Percentiles rank a stretch among this genome's conserved stretches.
phyloP scores from a whole-genome alignment of 2,888 invertebrate genomes.

The Andrena haemorrhoa region DNA sequence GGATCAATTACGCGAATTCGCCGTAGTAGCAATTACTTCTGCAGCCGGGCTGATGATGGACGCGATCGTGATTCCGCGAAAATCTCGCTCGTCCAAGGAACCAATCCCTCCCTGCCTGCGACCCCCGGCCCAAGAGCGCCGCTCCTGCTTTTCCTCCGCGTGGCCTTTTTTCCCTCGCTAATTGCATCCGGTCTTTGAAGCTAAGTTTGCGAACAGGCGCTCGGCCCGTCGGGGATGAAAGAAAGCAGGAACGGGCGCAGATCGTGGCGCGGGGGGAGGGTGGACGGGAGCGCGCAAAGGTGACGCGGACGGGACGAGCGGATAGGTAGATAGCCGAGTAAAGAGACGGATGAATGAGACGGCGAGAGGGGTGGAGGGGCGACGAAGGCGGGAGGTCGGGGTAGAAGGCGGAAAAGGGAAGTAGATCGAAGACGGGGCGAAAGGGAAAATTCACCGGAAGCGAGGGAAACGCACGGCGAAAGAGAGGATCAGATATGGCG shows the following conservation, averaged over 20 bases:
- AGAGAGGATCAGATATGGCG: neutral
- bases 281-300: slow-evolving; percentile 5
- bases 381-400: neutral
- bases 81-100: slow-evolving; percentile 25
- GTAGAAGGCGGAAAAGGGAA: neutral
- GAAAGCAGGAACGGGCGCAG: slow-evolving; percentile 24
- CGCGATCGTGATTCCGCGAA: slow-evolving; percentile 59
- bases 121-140: neutral
- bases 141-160: slow-evolving; percentile 28
- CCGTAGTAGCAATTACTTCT: slow-evolving; percentile 51
- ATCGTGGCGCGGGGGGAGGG: slow-evolving; percentile 1
- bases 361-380: neutral
- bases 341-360: slow-evolving; percentile 24
- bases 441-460: slow-evolving; percentile 18
- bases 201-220: slow-evolving; percentile 64
- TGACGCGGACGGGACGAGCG: slow-evolving; percentile 24
- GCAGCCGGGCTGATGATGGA: slow-evolving; percentile 35
- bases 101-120: neutral
- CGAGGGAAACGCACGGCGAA: neutral
- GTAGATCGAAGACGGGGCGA: neutral
- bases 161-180: slow-evolving; percentile 61
- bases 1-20: slow-evolving; percentile 53
- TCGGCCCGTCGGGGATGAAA: slow-evolving; percentile 53
- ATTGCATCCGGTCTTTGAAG: slow-evolving; percentile 70
- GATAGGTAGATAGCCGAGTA: slow-evolving; percentile 38